A percentile compares a stretch with the other conserved stretches of the same genome.
Evolutionary conservation across 2,888 invertebrate genomes (phyloP).

Genomic region (Isoperla grammatica): DNA sequence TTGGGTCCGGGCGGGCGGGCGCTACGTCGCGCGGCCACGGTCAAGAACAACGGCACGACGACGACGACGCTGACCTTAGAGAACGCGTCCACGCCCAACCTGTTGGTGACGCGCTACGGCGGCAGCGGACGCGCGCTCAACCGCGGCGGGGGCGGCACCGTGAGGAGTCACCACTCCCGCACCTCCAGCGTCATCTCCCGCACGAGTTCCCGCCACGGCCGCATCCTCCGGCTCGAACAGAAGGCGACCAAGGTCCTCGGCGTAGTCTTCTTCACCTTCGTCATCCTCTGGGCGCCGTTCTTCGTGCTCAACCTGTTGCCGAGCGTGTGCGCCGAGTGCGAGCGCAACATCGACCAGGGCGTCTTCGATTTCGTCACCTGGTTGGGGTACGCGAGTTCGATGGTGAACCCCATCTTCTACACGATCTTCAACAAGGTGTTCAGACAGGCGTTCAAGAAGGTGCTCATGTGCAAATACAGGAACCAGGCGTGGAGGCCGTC

Average conservation of each 20-base stretch:
- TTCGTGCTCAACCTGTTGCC: slow-evolving; percentile 84
- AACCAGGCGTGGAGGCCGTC: slow-evolving; percentile 26
- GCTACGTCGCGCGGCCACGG: slow-evolving; percentile 55
- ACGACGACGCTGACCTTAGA: slow-evolving; percentile 42
- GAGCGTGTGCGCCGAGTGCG: slow-evolving; percentile 75
- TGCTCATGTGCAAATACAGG: slow-evolving; percentile 67
- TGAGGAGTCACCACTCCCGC: slow-evolving; percentile 67
- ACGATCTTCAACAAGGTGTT: slow-evolving; percentile 94
- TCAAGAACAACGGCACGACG: slow-evolving; percentile 44
- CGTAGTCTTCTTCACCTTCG: slow-evolving; percentile 91
- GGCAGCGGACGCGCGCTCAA: slow-evolving; percentile 18
- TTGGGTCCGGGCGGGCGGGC: slow-evolving; percentile 42
- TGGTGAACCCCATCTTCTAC: slow-evolving; percentile 94
- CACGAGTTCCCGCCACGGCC: slow-evolving; percentile 74
- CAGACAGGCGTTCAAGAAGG: slow-evolving; percentile 83
- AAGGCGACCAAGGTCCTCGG: slow-evolving; percentile 95
- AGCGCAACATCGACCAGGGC: slow-evolving; percentile 66
- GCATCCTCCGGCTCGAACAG: slow-evolving; percentile 83
- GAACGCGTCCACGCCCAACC: slow-evolving; percentile 52
- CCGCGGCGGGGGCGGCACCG: slow-evolving; percentile 42
- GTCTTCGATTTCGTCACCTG: slow-evolving; percentile 84
- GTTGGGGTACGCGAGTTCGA: slow-evolving; percentile 90
- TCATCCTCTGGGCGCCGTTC: slow-evolving; percentile 93
- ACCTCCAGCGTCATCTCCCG: slow-evolving; percentile 71
- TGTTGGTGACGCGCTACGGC: slow-evolving; percentile 38